A percentile compares a stretch with the other conserved stretches of the same genome.
Evolutionary conservation across 2,888 invertebrate species (phyloP).

Genomic region (Ornithoptera alexandrae): DNA sequence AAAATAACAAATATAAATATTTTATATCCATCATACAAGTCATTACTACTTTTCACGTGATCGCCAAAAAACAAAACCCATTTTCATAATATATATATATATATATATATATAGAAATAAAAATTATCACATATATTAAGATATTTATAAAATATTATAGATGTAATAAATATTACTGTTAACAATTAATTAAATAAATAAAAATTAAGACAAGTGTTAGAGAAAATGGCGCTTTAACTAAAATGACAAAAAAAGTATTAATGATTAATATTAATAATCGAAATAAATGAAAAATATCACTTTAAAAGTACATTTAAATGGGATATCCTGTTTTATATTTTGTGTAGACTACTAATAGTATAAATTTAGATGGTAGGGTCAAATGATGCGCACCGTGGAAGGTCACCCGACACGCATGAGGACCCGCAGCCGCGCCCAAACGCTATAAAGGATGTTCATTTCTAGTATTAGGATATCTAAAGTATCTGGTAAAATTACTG

Average conservation of each 20-base stretch:
- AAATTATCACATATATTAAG: too few relatives aligned
- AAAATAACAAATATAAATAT: too few relatives aligned
- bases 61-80: too few relatives aligned
- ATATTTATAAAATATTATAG: too few relatives aligned
- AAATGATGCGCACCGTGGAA: slow-evolving; percentile 33
- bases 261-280: neutral
- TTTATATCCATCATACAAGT: too few relatives aligned
- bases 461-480: neutral
- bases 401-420: slow-evolving; percentile 46
- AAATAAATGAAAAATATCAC: neutral
- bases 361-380: slow-evolving; percentile 25
- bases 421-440: slow-evolving; percentile 46
- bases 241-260: neutral
- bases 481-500: too few relatives aligned
- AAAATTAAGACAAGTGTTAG: too few relatives aligned
- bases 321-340: neutral
- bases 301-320: neutral
- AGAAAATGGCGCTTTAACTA: neutral
- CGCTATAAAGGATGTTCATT: slow-evolving; percentile 34
- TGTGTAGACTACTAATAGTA: neutral
- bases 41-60: too few relatives aligned
- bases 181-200: too few relatives aligned
- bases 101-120: too few relatives aligned
- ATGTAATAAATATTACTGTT: too few relatives aligned
- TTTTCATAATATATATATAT: too few relatives aligned